These are phyloP conservation scores for Neopipo cinnamomea DNA, from an alignment of 2,113 vertebrate species.

Conservation along the genomic window DNA sequence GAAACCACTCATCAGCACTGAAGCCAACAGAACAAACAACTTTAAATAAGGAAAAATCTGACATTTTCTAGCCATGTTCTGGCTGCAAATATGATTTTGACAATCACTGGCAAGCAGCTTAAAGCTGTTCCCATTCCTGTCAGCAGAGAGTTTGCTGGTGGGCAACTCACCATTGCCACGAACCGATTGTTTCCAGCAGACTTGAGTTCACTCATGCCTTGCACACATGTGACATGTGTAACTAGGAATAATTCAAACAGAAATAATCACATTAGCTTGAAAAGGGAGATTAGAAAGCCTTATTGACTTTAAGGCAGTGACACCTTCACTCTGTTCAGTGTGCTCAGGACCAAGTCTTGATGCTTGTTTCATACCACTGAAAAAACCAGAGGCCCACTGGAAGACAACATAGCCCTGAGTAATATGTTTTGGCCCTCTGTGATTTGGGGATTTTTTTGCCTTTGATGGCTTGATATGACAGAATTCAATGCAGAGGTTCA, in stretches of 20 bases:
- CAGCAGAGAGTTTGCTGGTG: not conserved
- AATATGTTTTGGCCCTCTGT: not conserved
- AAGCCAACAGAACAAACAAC: not conserved
- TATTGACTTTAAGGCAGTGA: not conserved
- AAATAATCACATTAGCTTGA: not conserved
- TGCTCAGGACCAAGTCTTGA: not conserved
- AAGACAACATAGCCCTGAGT: not conserved
- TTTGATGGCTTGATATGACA: not conserved
- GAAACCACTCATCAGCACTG: not conserved
- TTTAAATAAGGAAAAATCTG: not conserved
- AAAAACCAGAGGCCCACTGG: not conserved
- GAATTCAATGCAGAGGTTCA: not conserved
- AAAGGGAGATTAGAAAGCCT: not conserved
- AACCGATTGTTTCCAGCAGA: not conserved
- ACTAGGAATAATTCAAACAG: not conserved
- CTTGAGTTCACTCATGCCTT: not conserved
- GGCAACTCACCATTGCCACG: not conserved
- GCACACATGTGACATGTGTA: fast-evolving
- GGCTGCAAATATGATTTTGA: not conserved
- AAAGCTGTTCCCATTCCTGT: not conserved
- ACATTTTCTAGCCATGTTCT: not conserved
- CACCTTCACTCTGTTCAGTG: not conserved
- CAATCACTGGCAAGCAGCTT: not conserved
- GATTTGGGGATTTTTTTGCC: not conserved
- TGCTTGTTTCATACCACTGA: not conserved